A percentile compares a stretch with the other conserved stretches of the same genome.
These are phyloP conservation scores for Helleia helle DNA, from an alignment of 2,888 invertebrate genomes.

Conservation along the genomic window DNA sequence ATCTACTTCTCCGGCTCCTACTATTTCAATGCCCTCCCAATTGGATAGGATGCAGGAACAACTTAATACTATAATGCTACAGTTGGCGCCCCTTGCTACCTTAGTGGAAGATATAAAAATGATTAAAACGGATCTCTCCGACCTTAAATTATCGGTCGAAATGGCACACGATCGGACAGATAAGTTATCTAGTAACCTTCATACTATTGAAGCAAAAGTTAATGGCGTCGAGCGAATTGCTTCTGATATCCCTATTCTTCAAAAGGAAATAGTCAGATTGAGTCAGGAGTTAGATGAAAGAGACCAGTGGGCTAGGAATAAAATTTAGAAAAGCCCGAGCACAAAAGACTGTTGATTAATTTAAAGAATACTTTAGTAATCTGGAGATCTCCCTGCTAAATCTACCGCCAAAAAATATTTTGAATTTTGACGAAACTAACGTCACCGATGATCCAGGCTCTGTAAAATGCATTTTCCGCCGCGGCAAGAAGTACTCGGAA, in stretches of 20 bases:
- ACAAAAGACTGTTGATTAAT: too few species aligned
- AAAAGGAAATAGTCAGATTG: constrained; percentile 10
- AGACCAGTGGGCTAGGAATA: constrained; percentile 18
- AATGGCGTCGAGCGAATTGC: constrained; percentile 8
- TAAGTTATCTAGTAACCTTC: constrained; percentile 9
- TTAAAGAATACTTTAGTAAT: too few species aligned
- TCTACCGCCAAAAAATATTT: too few species aligned
- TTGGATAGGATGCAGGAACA: not conserved
- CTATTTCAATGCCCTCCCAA: not conserved
- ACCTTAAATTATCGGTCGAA: constrained; percentile 14
- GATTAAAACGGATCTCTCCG: constrained; percentile 15
- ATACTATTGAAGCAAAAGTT: constrained; percentile 10
- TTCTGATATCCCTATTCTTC: constrained; percentile 11
- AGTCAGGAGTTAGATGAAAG: constrained; percentile 12
- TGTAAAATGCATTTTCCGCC: too few species aligned
- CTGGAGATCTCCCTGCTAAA: too few species aligned
- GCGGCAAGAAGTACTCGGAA: too few species aligned
- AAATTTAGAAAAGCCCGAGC: constrained; percentile 11
- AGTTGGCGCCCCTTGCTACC: constrained; percentile 15
- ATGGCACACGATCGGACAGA: constrained; percentile 12
- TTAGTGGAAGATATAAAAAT: constrained; percentile 18
- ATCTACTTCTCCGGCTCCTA: not conserved
- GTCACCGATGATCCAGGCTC: too few species aligned
- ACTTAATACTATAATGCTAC: not conserved
- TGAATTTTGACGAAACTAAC: too few species aligned